A percentile compares a stretch with the other conserved stretches of the same genome.
Evolutionary conservation across 2,797 vertebrate genomes (phyloP).

Genomic region (Hemitrygon akajei): DNA sequence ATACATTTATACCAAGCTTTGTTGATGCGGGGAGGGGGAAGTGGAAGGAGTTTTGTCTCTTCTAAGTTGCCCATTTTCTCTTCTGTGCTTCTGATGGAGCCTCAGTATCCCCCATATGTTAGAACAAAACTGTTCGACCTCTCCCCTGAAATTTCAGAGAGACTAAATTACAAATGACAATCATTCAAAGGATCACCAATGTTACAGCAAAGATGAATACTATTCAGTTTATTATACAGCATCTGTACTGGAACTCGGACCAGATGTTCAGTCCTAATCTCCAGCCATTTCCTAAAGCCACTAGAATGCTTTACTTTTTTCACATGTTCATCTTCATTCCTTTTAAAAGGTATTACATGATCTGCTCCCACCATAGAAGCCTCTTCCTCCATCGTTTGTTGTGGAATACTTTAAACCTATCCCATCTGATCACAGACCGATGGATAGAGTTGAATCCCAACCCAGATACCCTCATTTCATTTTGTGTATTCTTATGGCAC

Average conservation of each 20-base stretch:
- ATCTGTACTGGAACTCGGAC: not conserved
- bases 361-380: not conserved
- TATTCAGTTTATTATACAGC: not conserved
- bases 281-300: not conserved
- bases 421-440: not conserved
- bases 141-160: not conserved
- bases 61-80: not conserved
- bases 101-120: not conserved
- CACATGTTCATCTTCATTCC: not conserved
- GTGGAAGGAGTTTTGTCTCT: not conserved
- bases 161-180: not conserved
- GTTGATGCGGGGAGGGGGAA: not conserved
- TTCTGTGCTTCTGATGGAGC: not conserved
- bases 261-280: not conserved
- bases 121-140: not conserved
- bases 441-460: not conserved
- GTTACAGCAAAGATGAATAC: not conserved
- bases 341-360: not conserved
- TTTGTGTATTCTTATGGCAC: no score
- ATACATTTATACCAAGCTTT: not conserved
- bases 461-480: no score
- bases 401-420: not conserved
- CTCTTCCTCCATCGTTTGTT: not conserved
- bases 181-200: not conserved
- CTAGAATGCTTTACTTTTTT: not conserved